These are phyloP conservation scores for Drosophila buzzatii DNA, from an alignment of 2,888 invertebrate genomes.

Conservation along the genomic window DNA sequence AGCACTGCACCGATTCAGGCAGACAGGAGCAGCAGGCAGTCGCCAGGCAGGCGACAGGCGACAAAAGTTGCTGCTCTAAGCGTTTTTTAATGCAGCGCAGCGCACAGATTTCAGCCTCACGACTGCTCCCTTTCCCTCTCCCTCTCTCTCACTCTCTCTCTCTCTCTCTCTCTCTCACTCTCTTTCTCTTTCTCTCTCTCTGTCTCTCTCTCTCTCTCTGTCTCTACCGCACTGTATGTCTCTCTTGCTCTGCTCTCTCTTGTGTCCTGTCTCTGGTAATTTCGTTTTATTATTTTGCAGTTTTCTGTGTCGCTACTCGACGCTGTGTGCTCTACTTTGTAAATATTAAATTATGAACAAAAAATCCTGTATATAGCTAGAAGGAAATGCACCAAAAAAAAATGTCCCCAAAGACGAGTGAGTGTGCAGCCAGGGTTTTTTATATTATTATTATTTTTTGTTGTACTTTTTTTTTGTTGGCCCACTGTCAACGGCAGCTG, in stretches of 20 bases:
- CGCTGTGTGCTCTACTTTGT: slow-evolving; percentile 71
- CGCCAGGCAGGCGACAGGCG: slow-evolving; percentile 71
- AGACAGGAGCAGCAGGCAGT: slow-evolving; percentile 30
- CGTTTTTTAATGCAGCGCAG: slow-evolving; percentile 78
- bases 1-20: slow-evolving; percentile 12
- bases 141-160: neutral
- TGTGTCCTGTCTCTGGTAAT: slow-evolving; percentile 68
- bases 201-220: neutral
- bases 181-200: slow-evolving; percentile 7
- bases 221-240: slow-evolving; percentile 4
- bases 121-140: neutral
- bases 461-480: slow-evolving; percentile 9
- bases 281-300: slow-evolving; percentile 81
- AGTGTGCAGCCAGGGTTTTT: slow-evolving; percentile 3
- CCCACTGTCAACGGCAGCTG: slow-evolving; percentile 41
- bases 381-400: slow-evolving; percentile 24
- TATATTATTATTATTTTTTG: neutral
- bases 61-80: slow-evolving; percentile 80
- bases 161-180: neutral
- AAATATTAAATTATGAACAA: slow-evolving; percentile 77
- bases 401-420: slow-evolving; percentile 53
- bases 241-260: slow-evolving; percentile 18
- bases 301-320: slow-evolving; percentile 58
- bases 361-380: slow-evolving; percentile 24
- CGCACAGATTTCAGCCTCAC: slow-evolving; percentile 60